These are phyloP conservation scores for Drosophila sulfurigaster DNA, from an alignment of 1,140 invertebrate species.

Conservation along the genomic window DNA sequence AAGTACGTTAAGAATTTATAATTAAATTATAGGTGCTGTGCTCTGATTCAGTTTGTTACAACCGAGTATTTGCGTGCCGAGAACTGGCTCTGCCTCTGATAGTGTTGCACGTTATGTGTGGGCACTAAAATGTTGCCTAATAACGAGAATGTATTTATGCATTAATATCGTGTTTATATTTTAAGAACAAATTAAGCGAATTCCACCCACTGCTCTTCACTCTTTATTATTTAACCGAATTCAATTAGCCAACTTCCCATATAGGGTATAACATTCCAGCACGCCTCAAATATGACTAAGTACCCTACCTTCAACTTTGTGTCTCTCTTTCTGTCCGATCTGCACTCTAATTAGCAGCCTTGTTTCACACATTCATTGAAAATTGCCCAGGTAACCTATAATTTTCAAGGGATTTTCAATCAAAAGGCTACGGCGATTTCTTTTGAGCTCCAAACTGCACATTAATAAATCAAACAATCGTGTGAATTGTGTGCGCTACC, in stretches of 20 bases:
- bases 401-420: slow-evolving; percentile 74
- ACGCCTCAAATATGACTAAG: slow-evolving; percentile 46
- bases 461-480: slow-evolving; percentile 83
- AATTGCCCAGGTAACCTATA: slow-evolving; percentile 70
- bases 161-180: slow-evolving; percentile 59
- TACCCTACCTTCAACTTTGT: slow-evolving; percentile 14
- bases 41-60: slow-evolving; percentile 69
- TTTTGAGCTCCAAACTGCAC: slow-evolving; percentile 40
- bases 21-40: slow-evolving; percentile 45
- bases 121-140: slow-evolving; percentile 82
- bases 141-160: slow-evolving; percentile 71
- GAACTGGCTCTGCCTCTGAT: slow-evolving; percentile 84
- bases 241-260: slow-evolving; percentile 66
- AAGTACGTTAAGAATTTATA: slow-evolving; percentile 38
- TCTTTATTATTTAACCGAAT: slow-evolving; percentile 60
- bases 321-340: slow-evolving; percentile 3
- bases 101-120: slow-evolving; percentile 83
- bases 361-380: slow-evolving; percentile 75
- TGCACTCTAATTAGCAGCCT: slow-evolving; percentile 68
- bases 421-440: slow-evolving; percentile 64
- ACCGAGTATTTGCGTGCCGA: slow-evolving; percentile 84
- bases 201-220: slow-evolving; percentile 43
- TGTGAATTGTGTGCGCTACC: slow-evolving; percentile 68
- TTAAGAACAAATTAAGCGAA: slow-evolving; percentile 33
- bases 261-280: slow-evolving; percentile 62